A percentile compares a stretch with the other conserved stretches of the same genome.
Evolutionary conservation across 2,888 invertebrate genomes (phyloP).

Genomic region (Osedax frankpressi): DNA sequence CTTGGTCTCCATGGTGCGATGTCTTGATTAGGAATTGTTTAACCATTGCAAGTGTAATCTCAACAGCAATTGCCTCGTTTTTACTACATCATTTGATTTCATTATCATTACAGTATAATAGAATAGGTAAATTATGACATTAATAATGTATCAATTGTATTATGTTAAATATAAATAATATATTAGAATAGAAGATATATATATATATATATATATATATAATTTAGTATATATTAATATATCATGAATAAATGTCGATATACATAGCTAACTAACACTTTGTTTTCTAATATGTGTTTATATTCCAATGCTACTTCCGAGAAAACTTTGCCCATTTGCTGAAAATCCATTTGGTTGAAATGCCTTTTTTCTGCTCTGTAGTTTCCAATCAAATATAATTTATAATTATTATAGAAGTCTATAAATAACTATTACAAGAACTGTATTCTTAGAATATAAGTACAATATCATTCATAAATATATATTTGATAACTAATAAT

Average conservation of each 20-base stretch:
- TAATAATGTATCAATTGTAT: not conserved
- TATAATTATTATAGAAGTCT: too few species aligned
- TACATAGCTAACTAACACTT: constrained; percentile 32
- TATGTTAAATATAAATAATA: not conserved
- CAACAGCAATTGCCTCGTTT: too few species aligned
- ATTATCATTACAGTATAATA: too few species aligned
- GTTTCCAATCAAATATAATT: too few species aligned
- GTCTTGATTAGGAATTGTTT: too few species aligned
- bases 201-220: not conserved
- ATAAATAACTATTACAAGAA: not conserved
- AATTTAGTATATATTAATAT: not conserved
- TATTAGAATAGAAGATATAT: not conserved
- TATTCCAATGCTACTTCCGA: constrained; percentile 38
- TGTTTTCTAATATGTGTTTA: constrained; percentile 33
- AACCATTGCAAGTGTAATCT: too few species aligned
- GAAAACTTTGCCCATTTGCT: constrained; percentile 39
- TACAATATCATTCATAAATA: not conserved
- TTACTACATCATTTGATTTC: too few species aligned
- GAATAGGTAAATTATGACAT: too few species aligned
- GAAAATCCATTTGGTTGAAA: constrained; percentile 39
- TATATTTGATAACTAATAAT: constrained; percentile 10
- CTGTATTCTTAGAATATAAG: not conserved
- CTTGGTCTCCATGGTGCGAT: too few species aligned
- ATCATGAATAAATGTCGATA: not conserved
- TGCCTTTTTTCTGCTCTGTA: constrained; percentile 34